Evolutionary conservation across 2,113 vertebrate genomes (phyloP), one percentile per base, ranked within the genome.

Genomic region (Naja naja): DNA sequence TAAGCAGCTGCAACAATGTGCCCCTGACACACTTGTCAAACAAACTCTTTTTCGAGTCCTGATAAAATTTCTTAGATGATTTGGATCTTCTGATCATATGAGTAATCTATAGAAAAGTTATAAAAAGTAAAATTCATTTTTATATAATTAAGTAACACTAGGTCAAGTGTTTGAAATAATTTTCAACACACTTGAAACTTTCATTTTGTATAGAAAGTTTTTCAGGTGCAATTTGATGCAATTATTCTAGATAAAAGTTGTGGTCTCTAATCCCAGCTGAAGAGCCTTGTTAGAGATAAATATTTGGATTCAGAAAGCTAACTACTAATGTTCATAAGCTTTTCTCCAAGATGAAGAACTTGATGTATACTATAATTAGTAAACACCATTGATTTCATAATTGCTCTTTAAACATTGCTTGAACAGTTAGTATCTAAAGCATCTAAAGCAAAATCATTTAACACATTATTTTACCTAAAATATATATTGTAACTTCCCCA

Each of bases 401-500:
- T 16, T 91, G 43, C 25, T n/a, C 55, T 90, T 34, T 90, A 74
- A 74, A 88, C 39, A 45, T 60, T 81, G 69, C 16, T 81, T 81
- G 74, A 43, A 81, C 34, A 43, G 7, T 81, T 20, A 22, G 16
- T 81, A 81, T 43, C 74, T 81, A 43, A 39, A 56, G 22, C 9
- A 9, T 89, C 4, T 89, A 10, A 7, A 81, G 4, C 22, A 88
- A n/a, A 53, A n/a, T 34, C 18, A 69, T 69, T 69, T 69, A 34
- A 69, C 34, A 39, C 7, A 43, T 81, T 20, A 7, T 39, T 81
- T 81, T 81, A 81, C 5, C 16, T 81, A 81, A 47, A 69, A 6
- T 0, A 92, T 95, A 90, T 93, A n/a, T 14, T 94, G 39, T 20
- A 92, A 95, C 4, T 81, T 43, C 18, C 34, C 34, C 7, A 81